Evolutionary conservation across 2,888 invertebrate species (phyloP).

Genomic region (Xiphydria camelus): DNA sequence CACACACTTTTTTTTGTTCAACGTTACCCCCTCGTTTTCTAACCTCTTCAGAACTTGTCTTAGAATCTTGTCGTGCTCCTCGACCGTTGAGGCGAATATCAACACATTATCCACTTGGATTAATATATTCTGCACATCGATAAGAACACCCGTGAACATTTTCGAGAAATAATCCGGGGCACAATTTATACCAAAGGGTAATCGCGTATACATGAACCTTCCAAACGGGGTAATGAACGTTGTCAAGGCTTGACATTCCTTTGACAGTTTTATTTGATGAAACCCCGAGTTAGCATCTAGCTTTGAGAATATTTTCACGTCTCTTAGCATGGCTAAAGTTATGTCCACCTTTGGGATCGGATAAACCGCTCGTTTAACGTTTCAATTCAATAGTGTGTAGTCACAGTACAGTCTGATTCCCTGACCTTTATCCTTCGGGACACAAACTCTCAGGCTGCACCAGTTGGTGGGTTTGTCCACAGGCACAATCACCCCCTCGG

Average conservation of each 20-base stretch:
- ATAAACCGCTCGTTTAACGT: conserved; percentile 24
- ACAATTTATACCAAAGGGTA: no score
- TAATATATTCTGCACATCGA: conserved; percentile 21
- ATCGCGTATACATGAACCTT: no score
- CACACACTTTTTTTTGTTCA: conserved; percentile 34
- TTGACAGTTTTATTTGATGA: no score
- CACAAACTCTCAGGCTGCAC: conserved; percentile 24
- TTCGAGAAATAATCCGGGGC: no score
- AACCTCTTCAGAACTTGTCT: conserved; percentile 24
- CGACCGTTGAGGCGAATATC: no score
- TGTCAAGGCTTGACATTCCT: no score
- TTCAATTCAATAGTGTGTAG: conserved; percentile 24
- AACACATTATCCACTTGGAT: conserved; percentile 32
- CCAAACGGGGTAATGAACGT: no score
- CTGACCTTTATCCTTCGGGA: conserved; percentile 17
- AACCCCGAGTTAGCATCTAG: no score
- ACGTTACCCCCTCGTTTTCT: conserved; percentile 25
- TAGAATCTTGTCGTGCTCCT: no score
- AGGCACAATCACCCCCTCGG: conserved; percentile 20
- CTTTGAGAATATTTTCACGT: conserved; percentile 30
- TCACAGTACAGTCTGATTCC: no score
- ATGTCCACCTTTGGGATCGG: conserved; percentile 36
- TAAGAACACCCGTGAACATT: conserved; percentile 1
- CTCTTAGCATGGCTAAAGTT: conserved; percentile 25
- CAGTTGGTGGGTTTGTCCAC: no score